phyloP scores from a whole-genome alignment of 2,113 vertebrate species.

The Chaetodon trifascialis region DNA sequence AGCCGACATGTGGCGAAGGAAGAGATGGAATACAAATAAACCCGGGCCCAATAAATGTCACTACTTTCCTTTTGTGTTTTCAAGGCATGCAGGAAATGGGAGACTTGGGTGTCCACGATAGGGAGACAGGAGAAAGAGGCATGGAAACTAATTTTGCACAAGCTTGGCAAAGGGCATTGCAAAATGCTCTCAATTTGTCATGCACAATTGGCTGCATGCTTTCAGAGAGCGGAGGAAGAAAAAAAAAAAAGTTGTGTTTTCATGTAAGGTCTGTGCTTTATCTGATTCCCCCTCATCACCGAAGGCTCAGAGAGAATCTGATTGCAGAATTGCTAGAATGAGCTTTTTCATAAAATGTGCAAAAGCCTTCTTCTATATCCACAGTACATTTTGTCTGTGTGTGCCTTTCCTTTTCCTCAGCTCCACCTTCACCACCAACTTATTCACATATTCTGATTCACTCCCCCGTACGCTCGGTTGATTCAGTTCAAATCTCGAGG shows the following conservation, averaged over 20 bases:
- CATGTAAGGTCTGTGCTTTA: slow-evolving; percentile 49
- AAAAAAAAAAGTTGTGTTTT: slow-evolving; percentile 47
- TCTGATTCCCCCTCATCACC: slow-evolving; percentile 55
- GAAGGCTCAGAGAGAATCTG: slow-evolving; percentile 41
- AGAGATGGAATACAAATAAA: slow-evolving; percentile 85
- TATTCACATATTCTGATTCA: slow-evolving; percentile 47
- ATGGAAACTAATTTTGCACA: slow-evolving; percentile 61
- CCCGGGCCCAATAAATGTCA: slow-evolving; percentile 78
- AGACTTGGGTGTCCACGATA: slow-evolving; percentile 59
- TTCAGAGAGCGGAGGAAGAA: slow-evolving; percentile 37
- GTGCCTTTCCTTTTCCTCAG: slow-evolving; percentile 34
- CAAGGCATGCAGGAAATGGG: slow-evolving; percentile 72
- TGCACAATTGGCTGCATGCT: slow-evolving; percentile 61
- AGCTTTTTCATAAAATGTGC: slow-evolving; percentile 50
- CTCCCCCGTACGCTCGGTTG: slow-evolving; percentile 27
- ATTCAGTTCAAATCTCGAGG: slow-evolving; percentile 49
- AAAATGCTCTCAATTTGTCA: slow-evolving; percentile 75
- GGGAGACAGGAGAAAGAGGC: slow-evolving; percentile 54
- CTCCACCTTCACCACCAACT: slow-evolving; percentile 7
- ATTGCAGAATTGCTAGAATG: slow-evolving; percentile 40
- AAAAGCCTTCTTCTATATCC: slow-evolving; percentile 12
- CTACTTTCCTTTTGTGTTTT: slow-evolving; percentile 73
- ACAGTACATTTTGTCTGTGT: slow-evolving; percentile 24
- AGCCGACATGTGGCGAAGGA: slow-evolving; percentile 73
- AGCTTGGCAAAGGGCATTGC: slow-evolving; percentile 61